Base-by-base conservation (phyloP, 2,888 invertebrate species). In the Eupithecia subumbrata region DNA sequence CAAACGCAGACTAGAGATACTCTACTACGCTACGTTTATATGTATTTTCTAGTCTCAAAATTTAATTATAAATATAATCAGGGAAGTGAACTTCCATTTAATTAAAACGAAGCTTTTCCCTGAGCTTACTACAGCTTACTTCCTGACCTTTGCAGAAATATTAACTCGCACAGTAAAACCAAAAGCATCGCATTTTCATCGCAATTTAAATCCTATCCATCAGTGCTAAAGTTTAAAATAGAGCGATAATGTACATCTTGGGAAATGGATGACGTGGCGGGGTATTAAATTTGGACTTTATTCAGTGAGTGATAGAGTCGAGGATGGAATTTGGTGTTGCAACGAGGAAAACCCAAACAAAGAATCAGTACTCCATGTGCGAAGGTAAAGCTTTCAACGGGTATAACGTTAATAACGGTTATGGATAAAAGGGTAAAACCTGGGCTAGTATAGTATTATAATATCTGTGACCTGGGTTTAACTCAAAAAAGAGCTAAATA, bases 291-390 rank as follows among this genome's bases (percentile, higher is more conserved):
- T 67, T 40, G 40, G 37, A 67, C 66, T 67, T 67, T 72, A 72
- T 69, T 18, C 2, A 8, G 40, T 48, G 37, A 2, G 72, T 14
- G 11, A 37, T 40, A 72, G 52, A 72, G 75, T 75, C 52, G 52
- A 69, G 37, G 40, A 37, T 67, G n/a, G 18, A 67, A 52, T 45
- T 63, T 71, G 14, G 52, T 60, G n/a, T 43, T 72, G 72, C 72
- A 72, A 75, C n/a, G 30, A 64, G 63, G 75, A 75, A 72, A 71
- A 72, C 63, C 64, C 68, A 75, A 75, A 72, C 75, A 72, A 72
- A 69, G 71, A 37, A 5, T 63, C 67, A 34, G 68, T 75, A 75
- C 71, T 37, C 60, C 45, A 64, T 48, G 72, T 69, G 75, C 40
- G 60, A 69, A 69, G 45, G 64, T 72, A 75, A 75, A 72, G 60